A percentile compares a stretch with the other conserved stretches of the same genome.
Conservation (phyloP, 2,113 vertebrate genomes). For the Anser brachyrhynchus region DNA sequence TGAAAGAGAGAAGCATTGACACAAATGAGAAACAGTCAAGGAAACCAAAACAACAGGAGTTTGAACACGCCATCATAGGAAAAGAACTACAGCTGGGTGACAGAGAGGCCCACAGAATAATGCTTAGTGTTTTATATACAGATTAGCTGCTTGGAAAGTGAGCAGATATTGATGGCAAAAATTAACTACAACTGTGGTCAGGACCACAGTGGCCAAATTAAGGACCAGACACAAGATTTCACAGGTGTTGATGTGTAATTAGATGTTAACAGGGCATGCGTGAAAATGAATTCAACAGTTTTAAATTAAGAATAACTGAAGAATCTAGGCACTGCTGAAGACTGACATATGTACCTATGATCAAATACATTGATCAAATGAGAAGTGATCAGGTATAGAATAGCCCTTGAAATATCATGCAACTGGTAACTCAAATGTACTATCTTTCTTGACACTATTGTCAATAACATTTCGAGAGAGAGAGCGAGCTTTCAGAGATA, state of each 20-base stretch:
- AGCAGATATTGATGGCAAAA: background rate
- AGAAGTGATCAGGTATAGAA: background rate
- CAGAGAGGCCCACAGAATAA: background rate
- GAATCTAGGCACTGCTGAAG: background rate
- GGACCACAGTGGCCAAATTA: background rate
- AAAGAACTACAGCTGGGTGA: background rate
- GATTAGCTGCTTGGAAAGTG: background rate
- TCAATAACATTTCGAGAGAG: background rate
- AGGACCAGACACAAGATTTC: background rate
- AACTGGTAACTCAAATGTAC: background rate
- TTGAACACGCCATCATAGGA: background rate
- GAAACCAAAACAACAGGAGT: background rate
- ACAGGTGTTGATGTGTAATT: background rate
- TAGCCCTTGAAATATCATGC: background rate
- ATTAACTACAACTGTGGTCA: background rate
- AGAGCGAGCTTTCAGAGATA: background rate
- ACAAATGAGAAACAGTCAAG: background rate
- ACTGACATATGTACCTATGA: background rate
- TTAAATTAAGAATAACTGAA: background rate
- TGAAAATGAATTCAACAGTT: background rate
- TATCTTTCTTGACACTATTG: background rate
- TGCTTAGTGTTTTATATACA: background rate
- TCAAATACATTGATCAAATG: background rate
- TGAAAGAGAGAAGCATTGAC: background rate
- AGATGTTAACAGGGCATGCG: background rate